Base-by-base conservation (phyloP, 2,888 invertebrate genomes). In the Heliconius sara region DNA sequence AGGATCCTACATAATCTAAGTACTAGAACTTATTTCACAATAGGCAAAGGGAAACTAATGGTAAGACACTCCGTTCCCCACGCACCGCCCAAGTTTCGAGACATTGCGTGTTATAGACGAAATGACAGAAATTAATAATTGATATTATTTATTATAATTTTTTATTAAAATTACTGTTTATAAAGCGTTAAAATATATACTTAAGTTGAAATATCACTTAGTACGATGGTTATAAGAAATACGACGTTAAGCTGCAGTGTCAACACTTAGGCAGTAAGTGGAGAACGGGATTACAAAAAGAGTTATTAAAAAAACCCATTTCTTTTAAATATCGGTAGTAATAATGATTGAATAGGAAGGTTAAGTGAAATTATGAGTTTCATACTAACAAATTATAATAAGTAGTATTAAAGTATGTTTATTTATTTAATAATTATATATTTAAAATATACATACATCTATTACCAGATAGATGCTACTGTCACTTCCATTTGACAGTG, bases 361-460 rank as follows among this genome's bases (percentile, higher is more conserved):
- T 68, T n/a, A 6, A 25, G 22, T 68, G 34, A 68, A 39, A 68
- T 39, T 68, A 34, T 34, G 1, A 67, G n/a, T 68, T 68, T 34
- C 65, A 39, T 68, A n/a, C n/a, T 12, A 67, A 30, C 34, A 68
- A 30, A 30, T 3, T 30, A 30, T 22, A n/a, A 68, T 39, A 68
- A 30, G 0, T 39, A 30, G 0, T 39, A 10, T 39, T 39, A 39
- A 70, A 7, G n/a, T 43, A 70, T 43, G 22, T 70, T 43, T 43
- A 43, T 67, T 65, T 30, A 34, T 25, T n/a, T 25, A 25, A 25
- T 12, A 70, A 43, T 43, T n/a, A 43, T n/a, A 68, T 68, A 68
- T 68, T 43, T 43, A 12, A 68, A 67, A 68, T 68, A 25, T 68
- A 68, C 43, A 68, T 43, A 68, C n/a, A 25, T 39, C 43, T 68